These are phyloP conservation scores for Eremobia ochroleuca DNA, from an alignment of 2,888 invertebrate species.

Conservation along the genomic window DNA sequence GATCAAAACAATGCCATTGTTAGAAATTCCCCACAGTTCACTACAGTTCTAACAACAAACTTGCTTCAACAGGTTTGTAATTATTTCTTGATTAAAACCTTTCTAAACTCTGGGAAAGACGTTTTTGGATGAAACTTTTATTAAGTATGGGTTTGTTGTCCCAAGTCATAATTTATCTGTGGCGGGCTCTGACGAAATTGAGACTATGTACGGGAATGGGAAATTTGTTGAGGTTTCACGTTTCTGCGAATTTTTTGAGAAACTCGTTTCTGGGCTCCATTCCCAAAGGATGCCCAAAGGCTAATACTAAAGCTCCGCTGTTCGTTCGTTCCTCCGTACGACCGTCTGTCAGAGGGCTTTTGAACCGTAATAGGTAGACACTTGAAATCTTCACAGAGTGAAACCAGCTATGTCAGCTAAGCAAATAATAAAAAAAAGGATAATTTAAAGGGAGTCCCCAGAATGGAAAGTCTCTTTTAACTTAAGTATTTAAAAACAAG, in stretches of 20 bases:
- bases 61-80: constrained; percentile 33
- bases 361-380: no score
- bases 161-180: constrained; percentile 39
- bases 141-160: constrained; percentile 33
- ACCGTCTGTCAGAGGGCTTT: no score
- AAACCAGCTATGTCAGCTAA: no score
- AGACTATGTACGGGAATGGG: neutral
- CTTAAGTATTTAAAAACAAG: no score
- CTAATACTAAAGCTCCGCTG: neutral
- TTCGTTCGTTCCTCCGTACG: neutral
- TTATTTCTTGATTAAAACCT: constrained; percentile 33
- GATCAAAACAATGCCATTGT: constrained; percentile 44
- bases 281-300: neutral
- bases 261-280: neutral
- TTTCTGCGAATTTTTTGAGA: neutral
- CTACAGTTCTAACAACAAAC: constrained; percentile 29
- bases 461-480: no score
- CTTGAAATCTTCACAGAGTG: no score
- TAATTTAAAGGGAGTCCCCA: no score
- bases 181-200: constrained; percentile 8
- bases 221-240: constrained; percentile 20
- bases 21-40: constrained; percentile 22
- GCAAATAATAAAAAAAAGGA: no score
- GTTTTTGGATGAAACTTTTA: constrained; percentile 50
- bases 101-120: constrained; percentile 41